Conservation (phyloP, 2,113 vertebrate genomes). For the Chelonoidis abingdonii region DNA sequence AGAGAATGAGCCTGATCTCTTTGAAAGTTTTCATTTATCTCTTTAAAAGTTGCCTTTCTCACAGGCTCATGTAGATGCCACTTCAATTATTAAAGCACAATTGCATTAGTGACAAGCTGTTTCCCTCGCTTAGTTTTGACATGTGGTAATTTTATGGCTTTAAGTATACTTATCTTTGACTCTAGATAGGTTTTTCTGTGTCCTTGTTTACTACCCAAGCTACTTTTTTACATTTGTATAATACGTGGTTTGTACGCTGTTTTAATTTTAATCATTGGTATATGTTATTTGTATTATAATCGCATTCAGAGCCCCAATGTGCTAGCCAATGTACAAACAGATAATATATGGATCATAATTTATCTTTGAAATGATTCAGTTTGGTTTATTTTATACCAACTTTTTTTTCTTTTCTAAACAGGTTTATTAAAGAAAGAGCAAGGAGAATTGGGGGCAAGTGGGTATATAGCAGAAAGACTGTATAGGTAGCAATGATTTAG, state of each 20-base stretch:
- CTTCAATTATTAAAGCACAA: conserved; percentile 76
- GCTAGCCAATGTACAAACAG: not conserved
- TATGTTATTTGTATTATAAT: conserved; percentile 46
- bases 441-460: not conserved
- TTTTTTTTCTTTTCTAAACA: not conserved
- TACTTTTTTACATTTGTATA: conserved; percentile 53
- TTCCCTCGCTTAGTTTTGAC: conserved; percentile 77
- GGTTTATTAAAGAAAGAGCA: not conserved
- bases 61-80: conserved; percentile 66
- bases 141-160: conserved; percentile 72
- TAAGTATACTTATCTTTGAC: conserved; percentile 74
- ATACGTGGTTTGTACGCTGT: conserved; percentile 13
- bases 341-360: not conserved
- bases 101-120: conserved; percentile 63
- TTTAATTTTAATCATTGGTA: conserved; percentile 59
- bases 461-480: conserved; percentile 32
- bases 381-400: not conserved
- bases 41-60: conserved; percentile 58
- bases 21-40: conserved; percentile 67
- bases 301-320: not conserved
- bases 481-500: not conserved
- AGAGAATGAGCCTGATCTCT: conserved; percentile 34
- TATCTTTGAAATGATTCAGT: conserved; percentile 6
- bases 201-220: conserved; percentile 67
- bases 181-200: conserved; percentile 64